Evolutionary conservation across 2,797 vertebrate species (phyloP).

Genomic region (Manis pentadactyla): DNA sequence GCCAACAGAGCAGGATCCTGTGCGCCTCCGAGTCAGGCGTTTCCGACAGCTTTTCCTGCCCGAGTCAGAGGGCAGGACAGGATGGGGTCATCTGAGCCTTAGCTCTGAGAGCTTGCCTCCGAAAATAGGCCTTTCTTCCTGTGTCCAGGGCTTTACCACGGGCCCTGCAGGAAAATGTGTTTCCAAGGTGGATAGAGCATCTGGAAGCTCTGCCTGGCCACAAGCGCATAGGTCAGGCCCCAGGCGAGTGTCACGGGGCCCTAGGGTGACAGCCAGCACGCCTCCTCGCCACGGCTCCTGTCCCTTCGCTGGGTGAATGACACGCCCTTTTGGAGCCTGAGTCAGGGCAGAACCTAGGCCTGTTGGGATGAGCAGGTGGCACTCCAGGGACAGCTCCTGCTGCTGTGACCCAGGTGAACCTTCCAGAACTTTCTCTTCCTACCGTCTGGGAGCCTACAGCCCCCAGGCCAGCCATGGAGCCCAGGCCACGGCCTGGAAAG

Average conservation of each 20-base stretch:
- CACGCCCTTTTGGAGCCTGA: constrained; percentile 69
- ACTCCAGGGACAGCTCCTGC: constrained; percentile 50
- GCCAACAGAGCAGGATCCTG: background rate
- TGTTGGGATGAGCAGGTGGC: constrained; percentile 67
- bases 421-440: constrained; percentile 83
- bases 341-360: constrained; percentile 59
- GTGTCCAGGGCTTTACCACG: background rate
- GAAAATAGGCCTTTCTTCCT: constrained; percentile 71
- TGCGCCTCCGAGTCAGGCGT: constrained; percentile 47
- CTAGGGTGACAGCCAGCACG: constrained; percentile 52
- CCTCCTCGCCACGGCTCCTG: background rate
- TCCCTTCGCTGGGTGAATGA: constrained; percentile 37
- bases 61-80: background rate
- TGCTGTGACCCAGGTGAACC: background rate
- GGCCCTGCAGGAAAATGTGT: background rate
- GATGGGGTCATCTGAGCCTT: background rate
- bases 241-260: background rate
- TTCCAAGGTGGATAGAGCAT: background rate
- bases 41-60: constrained; percentile 41
- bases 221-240: background rate
- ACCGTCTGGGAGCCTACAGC: constrained; percentile 80
- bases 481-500: constrained; percentile 74
- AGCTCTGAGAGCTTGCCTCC: background rate
- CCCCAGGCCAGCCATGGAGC: constrained; percentile 39
- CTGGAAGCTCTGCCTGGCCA: background rate